Conservation (phyloP, 1,140 invertebrate genomes). For the Rhynchophorus ferrugineus region DNA sequence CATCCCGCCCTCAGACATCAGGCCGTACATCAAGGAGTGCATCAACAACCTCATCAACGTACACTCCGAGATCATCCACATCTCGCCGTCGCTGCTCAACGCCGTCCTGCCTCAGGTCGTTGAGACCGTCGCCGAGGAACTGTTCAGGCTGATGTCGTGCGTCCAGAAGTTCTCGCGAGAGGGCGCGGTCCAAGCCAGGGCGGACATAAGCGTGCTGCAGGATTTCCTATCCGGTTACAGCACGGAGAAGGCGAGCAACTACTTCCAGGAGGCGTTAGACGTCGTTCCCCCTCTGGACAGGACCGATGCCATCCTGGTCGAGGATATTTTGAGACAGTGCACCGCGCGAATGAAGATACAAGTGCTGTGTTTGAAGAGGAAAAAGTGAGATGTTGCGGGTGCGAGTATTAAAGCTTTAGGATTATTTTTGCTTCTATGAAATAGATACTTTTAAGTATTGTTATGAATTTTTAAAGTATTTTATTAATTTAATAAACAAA, state of each 20-base stretch:
- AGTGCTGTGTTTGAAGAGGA: slow-evolving; percentile 33
- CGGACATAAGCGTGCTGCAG: slow-evolving; percentile 53
- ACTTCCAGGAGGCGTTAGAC: slow-evolving; percentile 55
- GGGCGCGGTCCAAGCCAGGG: slow-evolving; percentile 60
- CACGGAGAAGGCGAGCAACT: slow-evolving; percentile 49
- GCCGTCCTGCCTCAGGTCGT: slow-evolving; percentile 78
- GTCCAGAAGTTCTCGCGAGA: slow-evolving; percentile 58
- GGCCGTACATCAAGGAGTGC: slow-evolving; percentile 88
- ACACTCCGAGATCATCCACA: slow-evolving; percentile 82
- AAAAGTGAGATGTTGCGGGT: too few species aligned
- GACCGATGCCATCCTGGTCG: slow-evolving; percentile 40
- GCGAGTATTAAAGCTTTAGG: too few species aligned
- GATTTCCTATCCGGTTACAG: slow-evolving; percentile 47
- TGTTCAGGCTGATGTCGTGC: slow-evolving; percentile 77
- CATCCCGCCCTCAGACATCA: slow-evolving; percentile 63
- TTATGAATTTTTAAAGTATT: too few species aligned
- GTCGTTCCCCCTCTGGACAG: slow-evolving; percentile 47
- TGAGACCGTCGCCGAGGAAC: slow-evolving; percentile 85
- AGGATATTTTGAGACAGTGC: slow-evolving; percentile 36
- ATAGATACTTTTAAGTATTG: too few species aligned
- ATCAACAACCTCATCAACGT: slow-evolving; percentile 87
- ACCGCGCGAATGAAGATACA: slow-evolving; percentile 36
- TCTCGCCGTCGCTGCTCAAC: slow-evolving; percentile 68
- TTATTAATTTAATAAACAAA: too few species aligned
- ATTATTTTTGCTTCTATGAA: too few species aligned